A percentile compares a stretch with the other conserved stretches of the same genome.
Evolutionary conservation across 2,113 vertebrate species (phyloP).

Genomic region (Speoplatyrhinus poulsoni): DNA sequence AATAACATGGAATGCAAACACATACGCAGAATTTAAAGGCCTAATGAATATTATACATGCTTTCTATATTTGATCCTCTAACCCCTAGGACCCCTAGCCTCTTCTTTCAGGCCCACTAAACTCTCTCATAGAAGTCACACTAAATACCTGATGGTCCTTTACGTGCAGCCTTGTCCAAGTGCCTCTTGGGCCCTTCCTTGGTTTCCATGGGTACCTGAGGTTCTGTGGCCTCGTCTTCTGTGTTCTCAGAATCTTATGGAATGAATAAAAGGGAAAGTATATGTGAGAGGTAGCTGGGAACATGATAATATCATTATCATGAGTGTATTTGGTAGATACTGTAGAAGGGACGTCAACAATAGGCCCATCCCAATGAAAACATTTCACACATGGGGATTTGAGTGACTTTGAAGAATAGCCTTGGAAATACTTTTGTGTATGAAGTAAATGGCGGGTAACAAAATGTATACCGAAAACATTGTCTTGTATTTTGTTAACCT

Average conservation of each 20-base stretch:
- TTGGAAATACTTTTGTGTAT: neutral
- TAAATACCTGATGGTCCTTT: slow-evolving; percentile 83
- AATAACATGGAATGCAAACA: slow-evolving; percentile 8
- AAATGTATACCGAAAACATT: too few species aligned
- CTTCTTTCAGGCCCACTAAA: neutral
- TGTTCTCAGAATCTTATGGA: slow-evolving; percentile 91
- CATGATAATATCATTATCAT: neutral
- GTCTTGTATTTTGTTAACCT: neutral
- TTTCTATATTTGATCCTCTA: too few species aligned
- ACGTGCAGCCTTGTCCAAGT: slow-evolving; percentile 81
- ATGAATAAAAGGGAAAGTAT: slow-evolving; percentile 4
- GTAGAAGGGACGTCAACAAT: slow-evolving; percentile 17
- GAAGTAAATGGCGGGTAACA: too few species aligned
- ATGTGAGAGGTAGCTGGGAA: neutral
- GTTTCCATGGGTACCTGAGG: slow-evolving; percentile 81
- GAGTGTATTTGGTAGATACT: neutral
- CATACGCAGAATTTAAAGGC: slow-evolving; percentile 15
- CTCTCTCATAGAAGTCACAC: neutral
- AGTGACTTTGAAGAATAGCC: slow-evolving; percentile 30
- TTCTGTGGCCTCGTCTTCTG: slow-evolving; percentile 94
- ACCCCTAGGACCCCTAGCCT: too few species aligned
- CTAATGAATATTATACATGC: slow-evolving; percentile 1
- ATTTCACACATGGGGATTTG: slow-evolving; percentile 43
- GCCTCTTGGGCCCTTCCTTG: slow-evolving; percentile 76
- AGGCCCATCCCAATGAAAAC: slow-evolving; percentile 25